Evolutionary conservation across 1,140 invertebrate species (phyloP).

Genomic region (Listronotus bonariensis): DNA sequence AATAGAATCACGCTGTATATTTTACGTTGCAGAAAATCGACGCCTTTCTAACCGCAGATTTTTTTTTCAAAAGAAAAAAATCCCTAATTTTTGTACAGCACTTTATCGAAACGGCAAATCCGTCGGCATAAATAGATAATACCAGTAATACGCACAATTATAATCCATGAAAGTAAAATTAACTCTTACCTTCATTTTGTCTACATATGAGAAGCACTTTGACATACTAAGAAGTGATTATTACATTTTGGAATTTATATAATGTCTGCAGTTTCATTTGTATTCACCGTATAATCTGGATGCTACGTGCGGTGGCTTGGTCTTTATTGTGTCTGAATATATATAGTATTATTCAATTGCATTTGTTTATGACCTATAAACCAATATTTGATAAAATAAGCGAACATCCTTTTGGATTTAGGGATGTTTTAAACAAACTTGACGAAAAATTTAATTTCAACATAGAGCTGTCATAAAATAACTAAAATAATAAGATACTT

Average conservation of each 20-base stretch:
- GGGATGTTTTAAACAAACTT: no score
- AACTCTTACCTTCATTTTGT: conserved; percentile 29
- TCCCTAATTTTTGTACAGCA: no score
- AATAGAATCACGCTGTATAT: no score
- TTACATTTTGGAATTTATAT: conserved; percentile 34
- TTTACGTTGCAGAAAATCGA: no score
- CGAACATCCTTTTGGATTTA: no score
- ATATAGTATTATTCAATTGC: conserved; percentile 18
- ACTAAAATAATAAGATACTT: no score
- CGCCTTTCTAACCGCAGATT: no score
- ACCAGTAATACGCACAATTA: not conserved
- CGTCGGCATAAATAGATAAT: no score
- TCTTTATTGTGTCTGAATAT: conserved; percentile 18
- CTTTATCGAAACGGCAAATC: no score
- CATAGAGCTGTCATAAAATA: no score
- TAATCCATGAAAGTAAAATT: conserved; percentile 22
- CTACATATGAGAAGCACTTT: not conserved
- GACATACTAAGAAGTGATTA: conserved; percentile 27
- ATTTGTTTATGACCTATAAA: conserved; percentile 27
- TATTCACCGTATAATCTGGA: conserved; percentile 17
- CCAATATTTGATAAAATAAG: conserved; percentile 2
- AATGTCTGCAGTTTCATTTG: conserved; percentile 18
- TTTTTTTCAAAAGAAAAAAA: no score
- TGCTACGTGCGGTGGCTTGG: conserved; percentile 23
- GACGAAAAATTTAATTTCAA: no score